A percentile compares a stretch with the other conserved stretches of the same genome.
These are phyloP conservation scores for Drosophila pullipes DNA, from an alignment of 2,888 invertebrate species.

Conservation along the genomic window DNA sequence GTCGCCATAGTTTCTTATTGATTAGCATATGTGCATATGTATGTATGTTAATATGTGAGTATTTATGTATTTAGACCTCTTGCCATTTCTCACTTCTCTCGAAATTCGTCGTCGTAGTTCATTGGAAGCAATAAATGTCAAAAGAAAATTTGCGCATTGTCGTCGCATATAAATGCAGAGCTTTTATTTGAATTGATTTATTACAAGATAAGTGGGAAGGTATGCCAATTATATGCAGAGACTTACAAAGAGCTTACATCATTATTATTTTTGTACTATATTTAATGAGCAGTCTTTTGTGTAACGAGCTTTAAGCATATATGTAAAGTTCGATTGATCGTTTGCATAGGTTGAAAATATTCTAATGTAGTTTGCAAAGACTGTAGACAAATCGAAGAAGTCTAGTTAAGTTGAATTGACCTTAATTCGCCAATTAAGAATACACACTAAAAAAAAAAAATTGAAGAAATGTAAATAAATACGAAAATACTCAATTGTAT, in stretches of 20 bases:
- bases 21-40: conserved; percentile 37
- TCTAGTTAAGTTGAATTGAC: not conserved
- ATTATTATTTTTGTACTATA: not conserved
- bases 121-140: conserved; percentile 3
- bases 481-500: not conserved
- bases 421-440: not conserved
- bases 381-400: not conserved
- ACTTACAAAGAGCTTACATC: not conserved
- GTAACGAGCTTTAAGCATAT: not conserved
- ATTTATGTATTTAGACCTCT: not conserved
- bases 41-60: not conserved
- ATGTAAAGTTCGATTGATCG: not conserved
- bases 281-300: not conserved
- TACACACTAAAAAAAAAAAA: not conserved
- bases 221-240: not conserved
- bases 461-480: not conserved
- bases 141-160: conserved; percentile 4
- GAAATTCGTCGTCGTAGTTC: not conserved
- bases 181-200: conserved; percentile 6
- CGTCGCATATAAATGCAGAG: conserved; percentile 3
- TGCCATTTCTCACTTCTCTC: not conserved
- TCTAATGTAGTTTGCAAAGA: not conserved
- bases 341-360: not conserved
- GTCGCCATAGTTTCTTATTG: conserved; percentile 53
- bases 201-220: not conserved